Evolutionary conservation across 2,113 vertebrate species (phyloP).

Genomic region (Cyprinodon tularosa): DNA sequence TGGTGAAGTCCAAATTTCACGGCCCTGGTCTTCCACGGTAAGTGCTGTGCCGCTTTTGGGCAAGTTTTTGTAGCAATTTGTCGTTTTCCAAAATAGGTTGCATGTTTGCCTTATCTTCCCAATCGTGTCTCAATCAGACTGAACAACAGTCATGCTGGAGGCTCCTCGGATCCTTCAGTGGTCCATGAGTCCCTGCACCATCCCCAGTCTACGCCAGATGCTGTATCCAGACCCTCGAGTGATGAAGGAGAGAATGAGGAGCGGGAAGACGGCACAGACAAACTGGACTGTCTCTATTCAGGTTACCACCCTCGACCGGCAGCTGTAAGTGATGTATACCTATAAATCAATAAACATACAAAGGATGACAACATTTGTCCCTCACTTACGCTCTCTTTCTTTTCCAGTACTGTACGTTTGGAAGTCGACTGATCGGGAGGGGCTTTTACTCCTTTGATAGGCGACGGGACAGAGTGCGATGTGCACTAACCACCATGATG

Average conservation of each 20-base stretch:
- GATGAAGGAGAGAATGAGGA: constrained; percentile 98
- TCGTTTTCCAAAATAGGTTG: neutral
- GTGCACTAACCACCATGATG: constrained; percentile 92
- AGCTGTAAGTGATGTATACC: constrained; percentile 84
- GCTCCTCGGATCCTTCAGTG: constrained; percentile 83
- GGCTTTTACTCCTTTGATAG: constrained; percentile 94
- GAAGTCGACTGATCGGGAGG: constrained; percentile 94
- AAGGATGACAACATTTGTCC: neutral
- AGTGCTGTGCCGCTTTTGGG: constrained; percentile 36
- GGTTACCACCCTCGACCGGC: constrained; percentile 97
- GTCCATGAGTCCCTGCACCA: constrained; percentile 87
- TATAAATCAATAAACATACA: neutral
- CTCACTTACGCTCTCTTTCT: constrained; percentile 7
- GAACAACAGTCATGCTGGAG: constrained; percentile 88
- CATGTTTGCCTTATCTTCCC: neutral
- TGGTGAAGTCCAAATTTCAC: constrained; percentile 93
- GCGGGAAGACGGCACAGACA: constrained; percentile 92
- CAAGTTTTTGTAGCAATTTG: neutral
- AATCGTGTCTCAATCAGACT: constrained; percentile 76
- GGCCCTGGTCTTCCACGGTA: constrained; percentile 97
- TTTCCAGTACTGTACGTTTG: constrained; percentile 94
- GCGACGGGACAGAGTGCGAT: constrained; percentile 92
- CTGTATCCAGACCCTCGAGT: constrained; percentile 90
- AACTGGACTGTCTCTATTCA: constrained; percentile 99
- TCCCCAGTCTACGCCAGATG: constrained; percentile 84